Evolutionary conservation across 1,140 invertebrate species (phyloP), one percentile per base, ranked within the genome.

Genomic region (Pogonomyrmex californicus): DNA sequence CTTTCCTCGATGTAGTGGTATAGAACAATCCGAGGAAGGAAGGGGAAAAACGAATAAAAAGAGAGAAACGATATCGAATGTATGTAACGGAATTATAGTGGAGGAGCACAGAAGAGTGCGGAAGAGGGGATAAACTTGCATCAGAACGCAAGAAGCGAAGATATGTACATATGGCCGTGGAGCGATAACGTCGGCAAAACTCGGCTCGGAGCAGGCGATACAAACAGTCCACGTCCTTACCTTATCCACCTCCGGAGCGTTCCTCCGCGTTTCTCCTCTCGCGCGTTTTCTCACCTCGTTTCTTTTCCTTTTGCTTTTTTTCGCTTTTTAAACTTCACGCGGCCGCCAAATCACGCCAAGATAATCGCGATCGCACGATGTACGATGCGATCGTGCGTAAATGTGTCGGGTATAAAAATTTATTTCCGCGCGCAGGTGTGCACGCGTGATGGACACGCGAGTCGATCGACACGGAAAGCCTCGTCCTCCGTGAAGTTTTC

Each of bases 131-230:
- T 75, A 56, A 44, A 75, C 41, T 73, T 73, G 68, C 68, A 83
- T 83, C 68, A 83, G 66, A 44, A 30, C 30, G 68, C 23, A 23
- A 60, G 54, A 73, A 56, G 38, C 41, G 58, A 47, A 66, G 60
- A 44, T 54, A 62, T 17, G 54, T 75, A 47, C 17, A 49, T 23
- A 23, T 51, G 49, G 38, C 3, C 36, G 62, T 73, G 54, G 66
- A 41, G 66, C 70, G 79, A 82, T 82, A 82, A 44, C 51, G 78
- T 71, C 47, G n/a, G 65, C 49, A 23, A 81, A 81, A 65, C 76
- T 81, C 49, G 79, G 5, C 44, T 49, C 33, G 70, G 12, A 36
- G 41, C 51, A 30, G 14, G 1, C 49, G 4, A 58, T 30, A 36
- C 79, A 58, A 78, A 51, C 62, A 41, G 62, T 65, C 9, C 1